phyloP scores from a whole-genome alignment of 2,113 vertebrate genomes.

The Neogale vison region DNA sequence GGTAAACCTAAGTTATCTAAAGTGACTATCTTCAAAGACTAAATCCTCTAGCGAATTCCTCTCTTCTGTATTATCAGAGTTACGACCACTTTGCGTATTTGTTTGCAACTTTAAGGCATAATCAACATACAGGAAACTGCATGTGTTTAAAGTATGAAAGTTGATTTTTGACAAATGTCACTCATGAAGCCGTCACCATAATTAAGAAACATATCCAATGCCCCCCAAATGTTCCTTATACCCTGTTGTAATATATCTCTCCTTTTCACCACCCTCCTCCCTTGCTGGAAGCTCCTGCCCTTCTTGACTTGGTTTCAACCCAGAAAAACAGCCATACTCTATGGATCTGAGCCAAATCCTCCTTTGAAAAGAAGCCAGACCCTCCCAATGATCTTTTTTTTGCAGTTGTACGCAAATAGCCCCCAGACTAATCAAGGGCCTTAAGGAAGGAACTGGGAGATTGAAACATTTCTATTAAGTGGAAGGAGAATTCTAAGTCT shows the following conservation, averaged over 20 bases:
- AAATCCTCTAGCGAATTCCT: slow-evolving; percentile 3
- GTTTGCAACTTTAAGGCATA: neutral
- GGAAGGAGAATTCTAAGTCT: neutral
- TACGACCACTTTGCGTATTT: neutral
- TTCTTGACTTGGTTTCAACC: slow-evolving; percentile 5
- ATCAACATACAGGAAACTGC: neutral
- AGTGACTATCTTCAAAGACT: neutral
- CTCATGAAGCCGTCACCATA: neutral
- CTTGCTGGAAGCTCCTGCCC: neutral
- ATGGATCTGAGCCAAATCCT: slow-evolving; percentile 28
- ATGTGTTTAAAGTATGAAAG: neutral
- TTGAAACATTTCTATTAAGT: neutral
- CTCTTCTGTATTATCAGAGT: neutral
- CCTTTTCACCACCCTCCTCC: neutral
- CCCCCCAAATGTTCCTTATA: neutral
- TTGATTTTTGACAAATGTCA: neutral
- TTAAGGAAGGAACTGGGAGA: neutral
- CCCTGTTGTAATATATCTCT: neutral
- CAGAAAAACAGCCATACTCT: neutral
- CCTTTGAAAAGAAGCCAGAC: slow-evolving; percentile 33
- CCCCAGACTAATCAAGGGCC: neutral
- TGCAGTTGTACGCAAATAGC: neutral
- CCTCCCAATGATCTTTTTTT: neutral
- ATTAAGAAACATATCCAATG: neutral
- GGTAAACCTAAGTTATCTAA: neutral